Base-by-base conservation (phyloP, 2,797 vertebrate species). In the Phrynocephalus guinanensis region DNA sequence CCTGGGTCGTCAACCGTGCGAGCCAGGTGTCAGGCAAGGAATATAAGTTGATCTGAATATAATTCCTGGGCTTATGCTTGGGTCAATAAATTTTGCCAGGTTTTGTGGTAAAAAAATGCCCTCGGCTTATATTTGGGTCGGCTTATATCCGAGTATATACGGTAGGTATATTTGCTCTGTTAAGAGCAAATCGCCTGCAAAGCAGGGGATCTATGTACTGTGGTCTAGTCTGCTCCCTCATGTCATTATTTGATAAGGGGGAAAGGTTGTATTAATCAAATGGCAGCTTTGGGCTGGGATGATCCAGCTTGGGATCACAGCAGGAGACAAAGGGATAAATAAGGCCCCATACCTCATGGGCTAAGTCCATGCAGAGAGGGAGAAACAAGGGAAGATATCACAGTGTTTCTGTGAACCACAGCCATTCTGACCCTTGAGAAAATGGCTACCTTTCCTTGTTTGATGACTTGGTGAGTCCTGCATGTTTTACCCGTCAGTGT, bases 401-500 rank as follows among this genome's bases (percentile, higher is more conserved):
- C 13, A 60, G 1, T 60, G 33, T 60, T 84, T 33, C 30, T 16
- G 3, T 63, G 70, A 38, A n/a, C 18, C 28, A 22, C 38, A 33
- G 67, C 30, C 18, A 71, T 63, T 48, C 81, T 89, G 84, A 88
- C 90, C 88, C 82, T 86, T 0, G 0, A 52, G 48, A 89, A 88
- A 5, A 0, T 28, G 2, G 16, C 1, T 60, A 79, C 89, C 87
- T 92, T 94, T 93, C 44, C 89, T 75, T 95, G 84, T 82, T 81
- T 86, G 66, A 86, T 86, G 84, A 87, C 13, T 1, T 38, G 76
- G 84, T 67, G 85, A 92, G 87, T 82, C 75, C 86, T 92, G 85
- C 86, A 88, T 89, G 0, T 90, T 93, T 93, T 93, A 78, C 90
- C 89, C 83, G 79, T 90, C 6, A 24, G 90, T 85, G 28, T 92